phyloP scores from a whole-genome alignment of 2,797 vertebrate genomes.

The Oreortyx pictus region DNA sequence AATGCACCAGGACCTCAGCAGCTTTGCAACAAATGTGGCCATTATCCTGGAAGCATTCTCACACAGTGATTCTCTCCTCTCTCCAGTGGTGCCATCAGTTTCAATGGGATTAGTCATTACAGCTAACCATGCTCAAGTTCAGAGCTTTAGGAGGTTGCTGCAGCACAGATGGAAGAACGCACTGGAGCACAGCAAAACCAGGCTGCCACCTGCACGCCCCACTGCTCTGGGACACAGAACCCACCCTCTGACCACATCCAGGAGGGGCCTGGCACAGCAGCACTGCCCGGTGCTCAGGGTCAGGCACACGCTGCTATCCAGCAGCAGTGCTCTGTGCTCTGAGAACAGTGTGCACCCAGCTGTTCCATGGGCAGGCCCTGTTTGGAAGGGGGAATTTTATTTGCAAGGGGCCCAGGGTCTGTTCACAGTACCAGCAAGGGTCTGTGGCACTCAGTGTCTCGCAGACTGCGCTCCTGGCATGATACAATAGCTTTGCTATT shows the following conservation, averaged over 20 bases:
- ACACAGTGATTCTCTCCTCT: neutral
- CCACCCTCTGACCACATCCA: accelerated
- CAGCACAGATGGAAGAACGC: neutral
- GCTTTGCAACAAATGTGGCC: neutral
- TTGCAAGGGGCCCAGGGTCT: neutral
- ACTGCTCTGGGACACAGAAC: too few relatives aligned
- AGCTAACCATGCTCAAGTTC: too few relatives aligned
- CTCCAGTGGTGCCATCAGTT: neutral
- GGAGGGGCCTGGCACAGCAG: neutral
- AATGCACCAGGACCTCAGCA: accelerated
- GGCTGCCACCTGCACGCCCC: neutral
- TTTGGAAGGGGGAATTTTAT: neutral
- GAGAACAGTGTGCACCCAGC: accelerated
- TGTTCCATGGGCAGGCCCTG: accelerated
- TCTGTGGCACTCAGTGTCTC: neutral
- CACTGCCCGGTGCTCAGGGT: accelerated
- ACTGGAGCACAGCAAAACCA: accelerated
- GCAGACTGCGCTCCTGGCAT: neutral
- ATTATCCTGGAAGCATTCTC: neutral
- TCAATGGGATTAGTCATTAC: neutral
- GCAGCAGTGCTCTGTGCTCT: accelerated
- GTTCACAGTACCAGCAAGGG: too few relatives aligned
- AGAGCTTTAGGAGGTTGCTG: neutral
- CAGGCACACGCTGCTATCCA: accelerated
- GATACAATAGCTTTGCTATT: too few relatives aligned